These are phyloP conservation scores for Patella ulyssiponensis DNA, from an alignment of 2,888 invertebrate genomes.

Conservation along the genomic window DNA sequence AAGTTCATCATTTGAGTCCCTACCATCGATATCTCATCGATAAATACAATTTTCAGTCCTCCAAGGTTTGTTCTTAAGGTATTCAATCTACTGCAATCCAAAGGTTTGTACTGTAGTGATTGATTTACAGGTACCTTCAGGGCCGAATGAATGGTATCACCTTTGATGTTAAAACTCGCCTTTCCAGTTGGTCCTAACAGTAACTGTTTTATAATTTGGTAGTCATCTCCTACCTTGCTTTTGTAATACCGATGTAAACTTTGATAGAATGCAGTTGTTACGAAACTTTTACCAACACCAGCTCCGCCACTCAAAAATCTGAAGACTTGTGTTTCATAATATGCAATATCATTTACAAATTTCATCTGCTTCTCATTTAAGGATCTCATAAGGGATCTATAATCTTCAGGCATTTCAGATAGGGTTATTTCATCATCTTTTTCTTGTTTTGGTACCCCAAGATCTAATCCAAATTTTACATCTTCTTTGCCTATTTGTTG, in stretches of 20 bases:
- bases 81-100: constrained; percentile 17
- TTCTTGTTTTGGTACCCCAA: constrained; percentile 32
- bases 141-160: constrained; percentile 30
- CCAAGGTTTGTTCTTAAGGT: constrained; percentile 15
- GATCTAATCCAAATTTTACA: constrained; percentile 32
- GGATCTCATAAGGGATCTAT: constrained; percentile 31
- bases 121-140: constrained; percentile 32
- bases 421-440: constrained; percentile 19
- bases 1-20: constrained; percentile 32
- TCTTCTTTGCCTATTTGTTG: constrained; percentile 24
- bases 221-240: constrained; percentile 33
- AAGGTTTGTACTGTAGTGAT: constrained; percentile 26
- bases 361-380: constrained; percentile 38
- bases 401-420: constrained; percentile 38
- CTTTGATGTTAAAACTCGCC: constrained; percentile 36
- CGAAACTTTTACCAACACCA: constrained; percentile 44
- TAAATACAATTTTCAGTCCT: constrained; percentile 33
- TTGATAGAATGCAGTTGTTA: constrained; percentile 41
- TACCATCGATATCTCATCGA: constrained; percentile 48
- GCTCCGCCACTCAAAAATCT: constrained; percentile 42
- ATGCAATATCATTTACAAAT: constrained; percentile 40
- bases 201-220: constrained; percentile 23
- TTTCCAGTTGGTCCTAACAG: constrained; percentile 45
- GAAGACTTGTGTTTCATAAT: constrained; percentile 33
- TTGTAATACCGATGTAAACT: constrained; percentile 34